Conservation (phyloP, 2,113 vertebrate genomes). For the Bothrops jararaca region DNA sequence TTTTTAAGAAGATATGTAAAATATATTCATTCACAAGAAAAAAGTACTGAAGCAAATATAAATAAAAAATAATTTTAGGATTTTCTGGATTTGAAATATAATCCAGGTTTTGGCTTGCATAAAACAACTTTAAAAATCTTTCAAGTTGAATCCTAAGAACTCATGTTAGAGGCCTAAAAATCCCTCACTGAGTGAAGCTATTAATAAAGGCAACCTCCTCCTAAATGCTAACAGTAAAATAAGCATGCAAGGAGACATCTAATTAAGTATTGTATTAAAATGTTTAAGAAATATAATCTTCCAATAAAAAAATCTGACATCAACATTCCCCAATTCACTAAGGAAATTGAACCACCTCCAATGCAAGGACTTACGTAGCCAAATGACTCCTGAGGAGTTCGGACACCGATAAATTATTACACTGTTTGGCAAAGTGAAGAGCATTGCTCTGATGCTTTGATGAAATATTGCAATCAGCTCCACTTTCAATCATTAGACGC, state of each 20-base stretch:
- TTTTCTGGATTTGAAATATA: not conserved
- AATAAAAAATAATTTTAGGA: not conserved
- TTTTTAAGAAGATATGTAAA: not conserved
- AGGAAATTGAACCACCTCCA: not conserved
- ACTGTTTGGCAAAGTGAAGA: conserved; percentile 87
- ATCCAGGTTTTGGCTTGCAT: not conserved
- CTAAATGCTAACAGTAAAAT: not conserved
- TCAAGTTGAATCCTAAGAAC: not conserved
- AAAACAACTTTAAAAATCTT: not conserved
- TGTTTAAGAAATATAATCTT: not conserved
- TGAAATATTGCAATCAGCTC: conserved; percentile 91
- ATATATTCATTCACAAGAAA: not conserved
- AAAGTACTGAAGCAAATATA: not conserved
- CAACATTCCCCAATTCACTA: not conserved
- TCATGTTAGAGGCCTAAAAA: not conserved
- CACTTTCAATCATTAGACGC: conserved; percentile 89
- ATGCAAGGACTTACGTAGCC: conserved; percentile 81
- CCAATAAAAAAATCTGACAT: not conserved
- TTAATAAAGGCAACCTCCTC: not conserved
- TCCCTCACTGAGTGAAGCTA: not conserved
- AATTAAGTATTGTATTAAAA: not conserved
- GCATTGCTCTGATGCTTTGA: conserved; percentile 92
- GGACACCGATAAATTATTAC: conserved; percentile 83
- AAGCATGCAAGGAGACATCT: not conserved
- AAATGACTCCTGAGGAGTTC: conserved; percentile 88